A percentile compares a stretch with the other conserved stretches of the same genome.
Conservation (phyloP, 2,113 vertebrate genomes). For the Periophthalmus modestus region DNA sequence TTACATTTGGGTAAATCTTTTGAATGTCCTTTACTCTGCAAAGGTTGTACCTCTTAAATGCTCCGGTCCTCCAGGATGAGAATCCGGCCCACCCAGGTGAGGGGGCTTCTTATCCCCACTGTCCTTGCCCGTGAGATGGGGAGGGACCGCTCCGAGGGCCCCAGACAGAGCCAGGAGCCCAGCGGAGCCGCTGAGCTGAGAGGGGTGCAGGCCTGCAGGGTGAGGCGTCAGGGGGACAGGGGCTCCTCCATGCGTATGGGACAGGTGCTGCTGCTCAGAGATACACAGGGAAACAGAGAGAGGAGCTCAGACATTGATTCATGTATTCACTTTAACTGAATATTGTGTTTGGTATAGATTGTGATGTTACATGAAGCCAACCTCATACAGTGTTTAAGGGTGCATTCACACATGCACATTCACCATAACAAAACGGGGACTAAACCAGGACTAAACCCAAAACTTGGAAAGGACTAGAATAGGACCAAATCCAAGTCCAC, state of each 20-base stretch:
- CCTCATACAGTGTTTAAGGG: too few species aligned
- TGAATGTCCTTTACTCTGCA: slow-evolving; percentile 31
- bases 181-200: slow-evolving; percentile 89
- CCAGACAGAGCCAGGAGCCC: slow-evolving; percentile 92
- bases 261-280: slow-evolving; percentile 89
- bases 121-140: slow-evolving; percentile 91
- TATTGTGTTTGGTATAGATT: too few species aligned
- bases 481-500: background rate
- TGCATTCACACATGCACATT: too few species aligned
- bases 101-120: slow-evolving; percentile 85
- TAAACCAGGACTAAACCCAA: too few species aligned
- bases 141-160: slow-evolving; percentile 85
- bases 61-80: slow-evolving; percentile 78
- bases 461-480: background rate
- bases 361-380: too few species aligned
- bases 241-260: slow-evolving; percentile 88
- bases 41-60: slow-evolving; percentile 93
- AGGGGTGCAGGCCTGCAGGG: slow-evolving; percentile 90
- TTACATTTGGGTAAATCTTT: too few species aligned
- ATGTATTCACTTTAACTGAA: too few species aligned
- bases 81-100: slow-evolving; percentile 73
- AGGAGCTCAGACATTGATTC: background rate
- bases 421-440: too few species aligned
- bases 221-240: slow-evolving; percentile 93
- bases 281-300: background rate